Evolutionary conservation across 2,797 vertebrate species (phyloP).

Genomic region (Muscicapa comitata): DNA sequence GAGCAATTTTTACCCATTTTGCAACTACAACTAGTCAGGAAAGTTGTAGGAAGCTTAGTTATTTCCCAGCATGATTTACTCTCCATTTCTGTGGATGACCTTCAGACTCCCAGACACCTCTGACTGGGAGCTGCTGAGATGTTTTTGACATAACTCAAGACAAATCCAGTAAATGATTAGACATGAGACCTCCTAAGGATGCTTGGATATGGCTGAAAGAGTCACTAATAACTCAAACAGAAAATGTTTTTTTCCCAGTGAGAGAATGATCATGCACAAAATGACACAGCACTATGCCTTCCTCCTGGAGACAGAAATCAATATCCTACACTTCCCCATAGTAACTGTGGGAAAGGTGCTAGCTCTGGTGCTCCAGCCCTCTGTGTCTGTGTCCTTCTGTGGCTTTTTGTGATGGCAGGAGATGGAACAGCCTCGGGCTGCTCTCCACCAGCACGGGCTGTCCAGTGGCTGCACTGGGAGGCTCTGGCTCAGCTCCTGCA

Average conservation of each 20-base stretch:
- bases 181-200: background rate
- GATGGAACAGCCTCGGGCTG: background rate
- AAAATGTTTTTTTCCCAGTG: background rate
- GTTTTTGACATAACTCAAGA: background rate
- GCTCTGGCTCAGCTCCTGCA: background rate
- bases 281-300: background rate
- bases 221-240: background rate
- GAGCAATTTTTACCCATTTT: background rate
- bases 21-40: background rate
- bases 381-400: background rate
- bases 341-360: background rate
- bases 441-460: background rate
- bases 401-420: background rate
- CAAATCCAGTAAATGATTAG: background rate
- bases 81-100: background rate
- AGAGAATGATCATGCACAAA: background rate
- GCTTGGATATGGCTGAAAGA: background rate
- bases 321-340: background rate
- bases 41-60: background rate
- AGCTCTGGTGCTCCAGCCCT: background rate
- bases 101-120: background rate
- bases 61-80: background rate
- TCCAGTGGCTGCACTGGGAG: rapidly evolving
- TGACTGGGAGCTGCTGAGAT: background rate
- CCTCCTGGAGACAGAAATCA: background rate